Base-by-base conservation (phyloP, 2,888 invertebrate genomes). In the Galerucella calmariensis region DNA sequence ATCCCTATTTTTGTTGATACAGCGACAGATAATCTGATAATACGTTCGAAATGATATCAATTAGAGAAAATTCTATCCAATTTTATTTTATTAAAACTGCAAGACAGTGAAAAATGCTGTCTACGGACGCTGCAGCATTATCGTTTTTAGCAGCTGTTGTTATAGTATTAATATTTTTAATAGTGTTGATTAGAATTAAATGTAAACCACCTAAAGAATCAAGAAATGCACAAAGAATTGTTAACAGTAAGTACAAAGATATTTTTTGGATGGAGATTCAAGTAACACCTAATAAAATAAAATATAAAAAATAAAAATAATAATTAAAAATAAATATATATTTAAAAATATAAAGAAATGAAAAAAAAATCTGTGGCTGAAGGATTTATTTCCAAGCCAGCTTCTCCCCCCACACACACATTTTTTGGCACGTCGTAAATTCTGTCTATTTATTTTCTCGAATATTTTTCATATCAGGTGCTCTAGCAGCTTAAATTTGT, bases 101-200 rank as follows among this genome's bases (percentile, higher is more conserved):
- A n/a, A 61, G 27, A 35, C 9, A 12, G 5, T 46, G n/a, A n/a
- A 68, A 58, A 44, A 10, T 56, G 58, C 1, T 12, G 3, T n/a
- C 16, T 56, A 72, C 67, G 73, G 56, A 73, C 48, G 68, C 11
- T 14, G 63, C n/a, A 10, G 44, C 53, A 4, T 16, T 67, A 20
- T 10, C 62, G 14, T 73, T 68, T 56, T 68, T 73, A 41, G 35
- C 44, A 0, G 53, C 58, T 1, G 68, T 73, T 53, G 44, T 73
- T n/a, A 0, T 46, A 1, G 16, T 73, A 27, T 44, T 73, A 12
- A 41, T 73, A 27, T 12, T 73, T n/a, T n/a, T 68, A 51, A 58
- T 67, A 35, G 68, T 20, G 10, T 35, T 73, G 14, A 73, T 73
- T 9, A 62, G 73, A 12, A 41, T 68, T 20, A 51, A 67, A 63